Base-by-base conservation (phyloP, 2,113 vertebrate species). In the Gallinago media region DNA sequence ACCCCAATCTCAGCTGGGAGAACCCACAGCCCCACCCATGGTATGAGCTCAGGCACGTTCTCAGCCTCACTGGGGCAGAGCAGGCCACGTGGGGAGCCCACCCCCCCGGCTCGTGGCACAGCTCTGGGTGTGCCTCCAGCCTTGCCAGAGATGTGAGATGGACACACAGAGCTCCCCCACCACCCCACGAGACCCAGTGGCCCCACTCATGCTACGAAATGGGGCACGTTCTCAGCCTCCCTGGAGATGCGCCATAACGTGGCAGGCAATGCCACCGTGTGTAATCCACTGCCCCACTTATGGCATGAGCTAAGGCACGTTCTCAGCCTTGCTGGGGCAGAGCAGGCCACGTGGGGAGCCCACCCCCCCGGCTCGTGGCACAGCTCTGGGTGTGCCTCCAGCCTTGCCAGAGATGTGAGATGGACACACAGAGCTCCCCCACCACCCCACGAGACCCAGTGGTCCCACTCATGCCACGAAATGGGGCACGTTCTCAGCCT, bases 291-390 rank as follows among this genome's bases (percentile, higher is more conserved):
- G 9, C 34, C 52, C 34, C 22, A 20, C 25, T 61, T 34, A 23
- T 4, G 36, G 12, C 49, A 36, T 36, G 62, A 83, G 68, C 32
- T 55, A 7, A n/a, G 38, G 63, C 46, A 62, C 0, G 14, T 89
- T 83, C 74, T 88, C 88, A 76, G 78, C 61, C 85, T 89, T 36
- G 18, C 36, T 2, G 7, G 11, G 15, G 23, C 75, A 68, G 25
- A 67, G 76, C 5, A 2, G 0, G 26, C 22, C 61, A 23, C 0
- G 0, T 4, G n/a, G 59, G 19, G 72, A 95, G n/a, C 76, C 73
- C 77, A 87, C 47, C 11, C 14, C 29, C 29, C 13, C 2, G 0
- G 7, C 71, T 9, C 6, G 44, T 61, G 38, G 56, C 82, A 59
- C 34, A 21, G 32, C 14, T 20, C 76, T 50, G 80, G 32, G 73